Conservation (phyloP, 2,888 invertebrate genomes). For the Leistus spinibarbis region DNA sequence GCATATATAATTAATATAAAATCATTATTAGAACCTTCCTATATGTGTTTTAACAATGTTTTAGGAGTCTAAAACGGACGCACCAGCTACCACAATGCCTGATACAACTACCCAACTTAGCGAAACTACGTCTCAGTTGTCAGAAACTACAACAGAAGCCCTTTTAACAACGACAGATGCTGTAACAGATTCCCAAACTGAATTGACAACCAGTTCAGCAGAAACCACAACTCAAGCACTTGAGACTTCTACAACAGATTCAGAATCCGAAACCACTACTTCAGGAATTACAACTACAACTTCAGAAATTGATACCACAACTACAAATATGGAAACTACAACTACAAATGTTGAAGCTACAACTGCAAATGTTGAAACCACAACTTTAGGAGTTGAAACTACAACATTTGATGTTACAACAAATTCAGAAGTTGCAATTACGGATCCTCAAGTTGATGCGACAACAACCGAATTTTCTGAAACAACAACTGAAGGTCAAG, state of each 20-base stretch:
- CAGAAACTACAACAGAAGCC: slow-evolving; percentile 3
- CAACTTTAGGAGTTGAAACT: slow-evolving; percentile 13
- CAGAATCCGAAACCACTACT: slow-evolving; percentile 6
- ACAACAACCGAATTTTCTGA: slow-evolving; percentile 34
- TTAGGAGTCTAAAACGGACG: not conserved
- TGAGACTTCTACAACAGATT: slow-evolving; percentile 36
- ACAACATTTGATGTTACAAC: slow-evolving; percentile 22
- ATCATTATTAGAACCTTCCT: too few species aligned
- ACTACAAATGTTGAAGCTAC: slow-evolving; percentile 40
- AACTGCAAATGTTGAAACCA: slow-evolving; percentile 40
- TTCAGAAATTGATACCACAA: slow-evolving; percentile 40
- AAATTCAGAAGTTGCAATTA: slow-evolving; percentile 21
- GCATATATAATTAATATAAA: too few species aligned
- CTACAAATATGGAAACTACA: slow-evolving; percentile 18
- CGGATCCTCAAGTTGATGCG: slow-evolving; percentile 14
- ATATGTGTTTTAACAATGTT: not conserved
- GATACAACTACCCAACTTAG: not conserved
- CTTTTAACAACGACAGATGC: not conserved
- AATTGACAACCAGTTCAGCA: slow-evolving; percentile 39
- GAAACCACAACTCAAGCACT: slow-evolving; percentile 40
- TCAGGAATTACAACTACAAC: slow-evolving; percentile 34
- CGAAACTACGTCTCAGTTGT: not conserved
- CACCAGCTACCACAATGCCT: not conserved
- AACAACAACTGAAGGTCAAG: slow-evolving; percentile 6
- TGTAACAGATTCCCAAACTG: not conserved